Base-by-base conservation (phyloP, 2,888 invertebrate genomes). In the Diadromus collaris region DNA sequence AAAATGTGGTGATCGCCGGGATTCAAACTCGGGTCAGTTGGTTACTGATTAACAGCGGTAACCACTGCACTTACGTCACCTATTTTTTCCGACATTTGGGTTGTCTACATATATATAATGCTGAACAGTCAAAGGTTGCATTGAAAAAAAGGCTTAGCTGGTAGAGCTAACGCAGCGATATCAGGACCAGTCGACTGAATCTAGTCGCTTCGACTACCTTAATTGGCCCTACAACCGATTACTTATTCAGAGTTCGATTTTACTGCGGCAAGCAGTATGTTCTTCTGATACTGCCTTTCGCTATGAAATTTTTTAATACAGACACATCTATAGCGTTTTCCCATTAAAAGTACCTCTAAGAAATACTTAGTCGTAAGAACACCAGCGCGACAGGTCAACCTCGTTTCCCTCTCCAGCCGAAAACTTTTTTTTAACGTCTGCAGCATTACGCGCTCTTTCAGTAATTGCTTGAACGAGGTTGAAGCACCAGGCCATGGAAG, bases 361-460 rank as follows among this genome's bases (percentile, higher is more conserved):
- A 58, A 69, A 19, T 19, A 46, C 70, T 70, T 46, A 60, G 32
- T 16, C 48, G 19, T 46, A 7, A 29, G 29, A 56, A 29, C 7
- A 2, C n/a, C 19, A 48, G 56, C n/a, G 27, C 16, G 29, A 29
- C 56, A 29, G 16, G 24, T 48, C 19, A 44, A 34, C 6, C 21
- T 16, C 9, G 27, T 24, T 48, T 60, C 24, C 38, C 34, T 54
- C 60, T 34, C 65, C 54, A 60, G 60, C 16, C 34, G 32, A 27
- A 69, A 76, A 21, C 54, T 44, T 73, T 67, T 51, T 29, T 70
- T 73, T 79, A 61, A 70, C 56, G 79, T 76, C 79, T 56, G 60
- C 65, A 60, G 54, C 69, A 51, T 72, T 69, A 34, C 38, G 34
- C 71, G 71, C 21, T 68, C 65, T 68, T 79, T 69, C 69, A 73